phyloP scores from a whole-genome alignment of 2,797 vertebrate species.

The Zalophus californianus region DNA sequence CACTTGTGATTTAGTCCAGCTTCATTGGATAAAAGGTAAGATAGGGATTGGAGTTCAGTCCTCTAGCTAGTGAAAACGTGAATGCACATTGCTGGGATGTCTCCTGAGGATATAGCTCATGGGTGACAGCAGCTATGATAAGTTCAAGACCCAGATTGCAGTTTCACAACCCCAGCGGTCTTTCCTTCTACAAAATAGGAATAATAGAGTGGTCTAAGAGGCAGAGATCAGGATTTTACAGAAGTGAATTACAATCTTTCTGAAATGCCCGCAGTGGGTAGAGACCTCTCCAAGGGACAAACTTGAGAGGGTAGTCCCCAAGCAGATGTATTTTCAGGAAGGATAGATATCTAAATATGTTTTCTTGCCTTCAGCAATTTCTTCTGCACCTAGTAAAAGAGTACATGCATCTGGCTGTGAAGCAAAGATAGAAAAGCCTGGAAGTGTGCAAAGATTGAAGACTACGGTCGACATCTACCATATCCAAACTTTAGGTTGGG shows the following conservation, averaged over 20 bases:
- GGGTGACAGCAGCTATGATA: not conserved
- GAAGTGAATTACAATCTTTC: not conserved
- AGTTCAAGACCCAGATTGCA: not conserved
- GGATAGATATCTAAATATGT: slow-evolving; percentile 58
- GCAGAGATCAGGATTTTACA: not conserved
- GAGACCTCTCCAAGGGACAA: not conserved
- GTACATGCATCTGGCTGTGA: not conserved
- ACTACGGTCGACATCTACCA: not conserved
- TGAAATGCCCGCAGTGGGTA: not conserved
- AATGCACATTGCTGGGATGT: not conserved
- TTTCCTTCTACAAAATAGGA: not conserved
- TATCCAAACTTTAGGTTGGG: not conserved
- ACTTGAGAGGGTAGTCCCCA: not conserved
- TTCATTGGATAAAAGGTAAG: not conserved
- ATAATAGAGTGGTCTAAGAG: not conserved
- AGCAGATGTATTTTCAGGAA: not conserved
- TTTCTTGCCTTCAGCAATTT: slow-evolving; percentile 61
- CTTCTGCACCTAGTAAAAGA: slow-evolving; percentile 11
- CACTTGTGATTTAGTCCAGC: not conserved
- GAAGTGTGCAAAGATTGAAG: not conserved
- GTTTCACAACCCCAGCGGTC: not conserved
- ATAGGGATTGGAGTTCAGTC: not conserved
- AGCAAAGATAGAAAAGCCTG: not conserved
- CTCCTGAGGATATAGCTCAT: not conserved
- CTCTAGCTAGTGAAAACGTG: not conserved